Evolutionary conservation across 1,140 invertebrate genomes (phyloP).

Genomic region (Ridgeia piscesae): DNA sequence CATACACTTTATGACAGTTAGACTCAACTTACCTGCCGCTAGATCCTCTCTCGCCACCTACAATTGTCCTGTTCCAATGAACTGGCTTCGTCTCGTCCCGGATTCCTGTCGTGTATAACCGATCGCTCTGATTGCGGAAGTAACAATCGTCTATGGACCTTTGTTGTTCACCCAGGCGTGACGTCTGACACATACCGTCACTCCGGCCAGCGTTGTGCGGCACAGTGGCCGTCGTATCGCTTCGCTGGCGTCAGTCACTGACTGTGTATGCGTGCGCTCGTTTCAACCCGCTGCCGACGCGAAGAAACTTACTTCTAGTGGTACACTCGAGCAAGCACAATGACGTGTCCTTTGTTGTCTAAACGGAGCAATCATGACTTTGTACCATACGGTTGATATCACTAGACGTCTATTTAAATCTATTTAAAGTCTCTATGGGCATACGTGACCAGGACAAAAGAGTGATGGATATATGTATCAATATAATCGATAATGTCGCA

Average conservation of each 20-base stretch:
- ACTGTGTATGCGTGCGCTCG: background rate
- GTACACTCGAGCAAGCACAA: no score
- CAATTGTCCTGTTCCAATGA: background rate
- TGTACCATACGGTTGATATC: background rate
- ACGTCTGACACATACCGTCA: background rate
- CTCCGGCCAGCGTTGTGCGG: background rate
- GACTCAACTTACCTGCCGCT: background rate
- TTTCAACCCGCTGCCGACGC: background rate
- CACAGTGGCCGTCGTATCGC: background rate
- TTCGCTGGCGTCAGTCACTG: background rate
- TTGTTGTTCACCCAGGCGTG: background rate
- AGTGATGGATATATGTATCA: background rate
- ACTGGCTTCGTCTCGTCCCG: background rate
- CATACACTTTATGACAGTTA: background rate
- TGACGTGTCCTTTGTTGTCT: no score
- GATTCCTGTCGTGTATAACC: background rate
- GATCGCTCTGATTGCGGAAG: background rate
- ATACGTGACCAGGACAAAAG: background rate
- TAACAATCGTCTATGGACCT: background rate
- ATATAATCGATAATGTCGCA: background rate
- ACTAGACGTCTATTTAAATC: background rate
- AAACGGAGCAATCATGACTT: no score
- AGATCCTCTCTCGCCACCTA: background rate
- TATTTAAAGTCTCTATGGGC: background rate
- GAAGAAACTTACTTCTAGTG: background rate